A percentile compares a stretch with the other conserved stretches of the same genome.
These are phyloP conservation scores for Timema podura DNA, from an alignment of 2,888 invertebrate genomes.

Conservation along the genomic window DNA sequence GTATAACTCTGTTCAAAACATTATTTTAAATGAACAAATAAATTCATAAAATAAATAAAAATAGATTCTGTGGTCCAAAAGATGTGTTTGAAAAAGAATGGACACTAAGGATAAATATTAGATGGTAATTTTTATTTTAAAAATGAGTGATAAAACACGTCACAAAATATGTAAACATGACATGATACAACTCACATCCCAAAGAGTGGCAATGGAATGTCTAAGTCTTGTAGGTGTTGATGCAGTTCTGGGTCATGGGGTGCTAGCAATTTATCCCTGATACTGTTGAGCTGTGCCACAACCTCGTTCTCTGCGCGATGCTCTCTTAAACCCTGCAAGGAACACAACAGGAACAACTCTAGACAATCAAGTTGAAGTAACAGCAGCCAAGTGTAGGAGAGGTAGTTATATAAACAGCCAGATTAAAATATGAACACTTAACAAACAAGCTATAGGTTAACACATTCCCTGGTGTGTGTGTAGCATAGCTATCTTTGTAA, in stretches of 20 bases:
- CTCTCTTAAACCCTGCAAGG: conserved; percentile 6
- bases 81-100: too few species aligned
- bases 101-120: too few species aligned
- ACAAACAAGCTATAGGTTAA: too few species aligned
- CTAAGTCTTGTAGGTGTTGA: conserved; percentile 62
- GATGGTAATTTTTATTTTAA: too few species aligned
- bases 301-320: conserved; percentile 51
- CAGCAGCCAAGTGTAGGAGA: too few species aligned
- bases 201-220: conserved; percentile 79
- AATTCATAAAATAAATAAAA: not conserved
- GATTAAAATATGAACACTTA: too few species aligned
- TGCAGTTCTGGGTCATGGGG: conserved; percentile 59
- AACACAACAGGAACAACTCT: not conserved
- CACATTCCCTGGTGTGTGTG: too few species aligned
- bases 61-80: too few species aligned
- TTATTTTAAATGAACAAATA: conserved; percentile 2
- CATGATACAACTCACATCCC: conserved; percentile 64
- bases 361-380: too few species aligned
- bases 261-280: conserved; percentile 60
- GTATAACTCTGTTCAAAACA: not conserved
- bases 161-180: too few species aligned
- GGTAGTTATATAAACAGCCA: too few species aligned
- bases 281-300: conserved; percentile 55
- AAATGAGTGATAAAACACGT: not conserved
- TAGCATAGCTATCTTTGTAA: too few species aligned